Base-by-base conservation (phyloP, 2,113 vertebrate genomes). In the Kryptolebias marmoratus region DNA sequence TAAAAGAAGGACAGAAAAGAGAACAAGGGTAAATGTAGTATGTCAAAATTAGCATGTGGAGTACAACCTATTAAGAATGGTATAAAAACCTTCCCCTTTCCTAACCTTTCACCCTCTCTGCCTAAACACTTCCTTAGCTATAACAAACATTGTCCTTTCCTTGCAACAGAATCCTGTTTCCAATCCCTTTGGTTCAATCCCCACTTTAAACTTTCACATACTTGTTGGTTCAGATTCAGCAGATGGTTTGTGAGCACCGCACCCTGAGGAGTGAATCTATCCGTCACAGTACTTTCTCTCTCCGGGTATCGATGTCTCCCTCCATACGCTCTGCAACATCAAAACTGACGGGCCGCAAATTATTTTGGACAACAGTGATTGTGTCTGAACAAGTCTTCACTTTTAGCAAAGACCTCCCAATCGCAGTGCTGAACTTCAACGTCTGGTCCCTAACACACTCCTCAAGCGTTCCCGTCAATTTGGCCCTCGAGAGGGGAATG, bases 321-420 rank as follows among this genome's bases (percentile, higher is more conserved):
- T 61, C 75, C 12, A 3, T 58, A 57, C 50, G 66, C 76, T 83
- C 72, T 1, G 64, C 77, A 83, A 78, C 78, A 68, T 73, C 28
- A 30, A 83, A 90, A 88, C 61, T 90, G 90, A 93, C 81, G 70
- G 86, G 83, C 68, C 69, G 69, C 76, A 91, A 92, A 94, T 93
- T 86, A 89, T 92, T 88, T 90, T 91, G 87, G 89, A 91, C 87
- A 93, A 88, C 89, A 86, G 79, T 81, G 82, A 93, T 91, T 85
- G 86, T 77, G 85, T 82, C 75, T 85, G 91, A 93, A 90, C 73
- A 81, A 89, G 88, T 85, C 75, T 81, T 90, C 80, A 85, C 85
- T 88, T 68, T 42, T 63, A 28, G 58, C 80, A 73, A 68, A 78
- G 83, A 78, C 81, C 77, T 77, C 73, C 58, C 83, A 85, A 82